Conservation (phyloP, 1,140 invertebrate genomes). For the Chymomyza costata region DNA sequence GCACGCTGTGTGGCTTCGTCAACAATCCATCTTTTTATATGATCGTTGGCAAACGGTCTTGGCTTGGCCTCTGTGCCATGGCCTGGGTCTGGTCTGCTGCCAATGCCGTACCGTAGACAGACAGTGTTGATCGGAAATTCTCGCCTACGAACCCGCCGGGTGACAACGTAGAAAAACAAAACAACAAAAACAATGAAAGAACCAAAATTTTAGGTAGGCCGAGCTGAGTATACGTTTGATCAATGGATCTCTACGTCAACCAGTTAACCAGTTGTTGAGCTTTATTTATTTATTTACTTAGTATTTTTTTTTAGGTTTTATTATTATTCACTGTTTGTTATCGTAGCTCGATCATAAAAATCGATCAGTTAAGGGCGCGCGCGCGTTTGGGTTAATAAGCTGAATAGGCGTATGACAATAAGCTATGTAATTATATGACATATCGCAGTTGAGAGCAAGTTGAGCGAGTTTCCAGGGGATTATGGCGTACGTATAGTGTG, state of each 20-base stretch:
- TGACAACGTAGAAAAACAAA: conserved; percentile 45
- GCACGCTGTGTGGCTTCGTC: conserved; percentile 74
- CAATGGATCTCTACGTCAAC: conserved; percentile 44
- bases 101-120: conserved; percentile 33
- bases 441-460: conserved; percentile 53
- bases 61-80: conserved; percentile 33
- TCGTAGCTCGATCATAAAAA: conserved; percentile 55
- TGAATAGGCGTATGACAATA: conserved; percentile 73
- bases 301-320: not conserved
- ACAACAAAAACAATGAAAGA: no score
- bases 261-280: conserved; percentile 8
- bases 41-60: conserved; percentile 6
- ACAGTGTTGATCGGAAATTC: conserved; percentile 69
- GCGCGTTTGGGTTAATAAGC: conserved; percentile 65
- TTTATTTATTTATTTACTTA: conserved; percentile 7
- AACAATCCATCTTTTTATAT: conserved; percentile 64
- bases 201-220: conserved; percentile 44
- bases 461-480: conserved; percentile 45
- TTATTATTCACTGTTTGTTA: conserved; percentile 32
- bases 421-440: conserved; percentile 70
- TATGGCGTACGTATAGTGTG: conserved; percentile 52
- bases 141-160: conserved; percentile 58
- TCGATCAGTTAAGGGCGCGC: conserved; percentile 68
- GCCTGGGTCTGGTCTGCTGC: conserved; percentile 62
- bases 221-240: conserved; percentile 42